Percentiles rank a stretch among this genome's conserved stretches.
These are phyloP conservation scores for Eubucco bourcierii DNA, from an alignment of 2,113 vertebrate species.

Conservation along the genomic window DNA sequence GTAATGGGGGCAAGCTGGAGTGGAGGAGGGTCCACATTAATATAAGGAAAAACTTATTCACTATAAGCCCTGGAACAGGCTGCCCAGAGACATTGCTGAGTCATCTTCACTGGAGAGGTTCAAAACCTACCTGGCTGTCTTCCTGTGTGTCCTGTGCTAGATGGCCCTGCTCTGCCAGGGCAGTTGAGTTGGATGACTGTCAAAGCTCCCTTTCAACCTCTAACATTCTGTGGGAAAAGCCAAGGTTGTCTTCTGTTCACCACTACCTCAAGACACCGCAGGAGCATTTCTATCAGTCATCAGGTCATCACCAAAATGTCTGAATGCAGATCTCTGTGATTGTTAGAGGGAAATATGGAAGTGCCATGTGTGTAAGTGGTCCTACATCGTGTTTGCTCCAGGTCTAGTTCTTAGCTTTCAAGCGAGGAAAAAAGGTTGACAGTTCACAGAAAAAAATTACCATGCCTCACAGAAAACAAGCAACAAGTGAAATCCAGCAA, in stretches of 20 bases:
- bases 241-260: background rate
- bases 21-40: no score
- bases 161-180: no score
- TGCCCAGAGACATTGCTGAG: no score
- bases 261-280: background rate
- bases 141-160: no score
- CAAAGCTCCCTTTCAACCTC: no score
- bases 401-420: background rate
- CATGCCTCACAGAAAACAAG: background rate
- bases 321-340: background rate
- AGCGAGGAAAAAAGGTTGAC: background rate
- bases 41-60: no score
- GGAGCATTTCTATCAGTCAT: background rate
- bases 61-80: no score
- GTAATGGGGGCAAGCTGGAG: no score
- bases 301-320: background rate
- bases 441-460: background rate
- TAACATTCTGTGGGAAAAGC: background rate
- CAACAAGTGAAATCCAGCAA: background rate
- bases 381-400: background rate
- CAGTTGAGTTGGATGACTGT: no score
- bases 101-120: no score
- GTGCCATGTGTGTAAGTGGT: background rate
- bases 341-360: background rate
- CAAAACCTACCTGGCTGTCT: no score